phyloP scores from a whole-genome alignment of 2,797 vertebrate species.

The Mycteria americana region DNA sequence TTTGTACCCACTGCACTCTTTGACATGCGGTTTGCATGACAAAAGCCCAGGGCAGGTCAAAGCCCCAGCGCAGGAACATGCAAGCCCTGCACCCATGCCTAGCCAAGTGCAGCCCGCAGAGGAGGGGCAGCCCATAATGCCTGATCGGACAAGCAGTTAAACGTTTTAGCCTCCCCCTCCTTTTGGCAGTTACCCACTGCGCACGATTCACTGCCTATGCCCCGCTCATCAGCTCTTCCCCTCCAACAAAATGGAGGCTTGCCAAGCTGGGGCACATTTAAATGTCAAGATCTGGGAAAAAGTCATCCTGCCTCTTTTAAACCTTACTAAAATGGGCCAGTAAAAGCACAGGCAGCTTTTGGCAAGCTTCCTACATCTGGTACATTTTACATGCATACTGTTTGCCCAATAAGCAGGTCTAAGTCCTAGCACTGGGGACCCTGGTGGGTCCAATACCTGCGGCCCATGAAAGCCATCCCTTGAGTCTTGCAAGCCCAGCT shows the following conservation, averaged over 20 bases:
- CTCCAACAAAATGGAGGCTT: background rate
- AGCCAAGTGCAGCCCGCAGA: background rate
- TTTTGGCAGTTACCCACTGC: background rate
- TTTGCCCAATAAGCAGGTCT: background rate
- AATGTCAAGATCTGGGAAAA: background rate
- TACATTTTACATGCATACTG: background rate
- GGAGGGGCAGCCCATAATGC: background rate
- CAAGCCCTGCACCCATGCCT: background rate
- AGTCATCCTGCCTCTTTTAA: background rate
- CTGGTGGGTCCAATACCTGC: background rate
- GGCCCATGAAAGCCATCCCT: background rate
- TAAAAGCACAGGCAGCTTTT: background rate
- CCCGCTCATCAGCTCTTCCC: background rate
- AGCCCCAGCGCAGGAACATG: fast-evolving
- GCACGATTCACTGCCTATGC: background rate
- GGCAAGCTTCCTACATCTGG: background rate
- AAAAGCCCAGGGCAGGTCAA: background rate
- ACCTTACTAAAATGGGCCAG: background rate
- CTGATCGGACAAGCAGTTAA: background rate
- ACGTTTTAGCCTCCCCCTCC: background rate
- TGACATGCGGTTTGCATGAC: background rate
- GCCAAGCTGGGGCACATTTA: background rate
- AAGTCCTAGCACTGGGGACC: background rate
- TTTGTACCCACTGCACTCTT: background rate
- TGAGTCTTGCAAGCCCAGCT: background rate